phyloP scores from a whole-genome alignment of 2,888 invertebrate species.

The Tenthredo scrophulariae region DNA sequence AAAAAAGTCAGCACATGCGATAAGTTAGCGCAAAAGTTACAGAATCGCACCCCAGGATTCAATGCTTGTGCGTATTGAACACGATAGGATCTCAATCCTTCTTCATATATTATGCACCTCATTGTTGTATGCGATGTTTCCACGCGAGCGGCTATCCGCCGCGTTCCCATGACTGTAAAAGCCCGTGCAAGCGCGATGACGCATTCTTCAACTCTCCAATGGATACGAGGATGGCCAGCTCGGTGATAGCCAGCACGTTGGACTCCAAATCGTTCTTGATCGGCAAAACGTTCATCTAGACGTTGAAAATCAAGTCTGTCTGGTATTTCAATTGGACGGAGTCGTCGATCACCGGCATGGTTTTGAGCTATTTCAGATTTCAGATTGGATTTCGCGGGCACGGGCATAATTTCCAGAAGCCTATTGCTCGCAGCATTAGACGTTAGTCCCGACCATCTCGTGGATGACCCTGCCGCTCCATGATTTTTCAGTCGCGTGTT shows the following conservation, averaged over 20 bases:
- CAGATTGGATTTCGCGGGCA: slow-evolving; percentile 55
- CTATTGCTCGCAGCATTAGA: slow-evolving; percentile 54
- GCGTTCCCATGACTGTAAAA: slow-evolving; percentile 27
- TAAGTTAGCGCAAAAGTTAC: too few relatives aligned
- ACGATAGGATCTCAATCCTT: slow-evolving; percentile 34
- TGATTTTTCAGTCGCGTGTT: slow-evolving; percentile 24
- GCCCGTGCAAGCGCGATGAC: slow-evolving; percentile 39
- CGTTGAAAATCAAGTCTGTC: slow-evolving; percentile 56
- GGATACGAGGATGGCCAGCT: slow-evolving; percentile 36
- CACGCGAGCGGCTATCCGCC: slow-evolving; percentile 16
- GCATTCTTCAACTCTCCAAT: slow-evolving; percentile 51
- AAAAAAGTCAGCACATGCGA: too few relatives aligned
- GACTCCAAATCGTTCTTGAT: slow-evolving; percentile 54
- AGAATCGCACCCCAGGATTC: too few relatives aligned
- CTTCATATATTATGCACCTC: slow-evolving; percentile 26
- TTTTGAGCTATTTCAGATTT: slow-evolving; percentile 45
- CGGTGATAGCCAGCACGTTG: slow-evolving; percentile 54
- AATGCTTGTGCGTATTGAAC: slow-evolving; percentile 32
- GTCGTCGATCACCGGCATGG: slow-evolving; percentile 52
- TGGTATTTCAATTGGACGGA: slow-evolving; percentile 52
- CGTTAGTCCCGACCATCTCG: slow-evolving; percentile 55
- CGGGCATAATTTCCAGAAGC: slow-evolving; percentile 54
- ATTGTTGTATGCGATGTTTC: too few relatives aligned
- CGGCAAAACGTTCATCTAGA: slow-evolving; percentile 54
- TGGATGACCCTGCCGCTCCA: slow-evolving; percentile 49